Conservation (phyloP, 2,113 vertebrate genomes). For the Hyla sarda region DNA sequence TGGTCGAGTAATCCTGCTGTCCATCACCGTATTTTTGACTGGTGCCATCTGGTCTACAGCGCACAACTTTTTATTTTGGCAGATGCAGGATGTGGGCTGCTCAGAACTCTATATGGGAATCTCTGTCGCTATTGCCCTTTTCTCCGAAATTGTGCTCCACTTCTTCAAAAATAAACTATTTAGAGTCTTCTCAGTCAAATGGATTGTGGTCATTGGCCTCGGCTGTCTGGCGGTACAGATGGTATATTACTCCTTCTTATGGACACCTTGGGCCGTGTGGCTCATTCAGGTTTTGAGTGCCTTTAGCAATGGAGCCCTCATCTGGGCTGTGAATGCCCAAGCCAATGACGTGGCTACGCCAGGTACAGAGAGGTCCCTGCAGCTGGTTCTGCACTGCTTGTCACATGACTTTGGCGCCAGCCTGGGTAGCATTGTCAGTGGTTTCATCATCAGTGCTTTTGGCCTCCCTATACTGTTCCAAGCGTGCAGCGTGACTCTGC, state of each 20-base stretch:
- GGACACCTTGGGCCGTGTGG: constrained; percentile 79
- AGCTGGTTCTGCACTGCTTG: constrained; percentile 70
- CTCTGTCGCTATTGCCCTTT: constrained; percentile 69
- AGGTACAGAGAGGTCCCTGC: constrained; percentile 75
- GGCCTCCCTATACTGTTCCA: constrained; percentile 74
- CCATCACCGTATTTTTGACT: constrained; percentile 73
- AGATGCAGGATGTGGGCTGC: constrained; percentile 83
- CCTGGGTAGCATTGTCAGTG: constrained; percentile 80
- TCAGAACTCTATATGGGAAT: constrained; percentile 83
- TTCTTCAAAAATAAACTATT: constrained; percentile 68
- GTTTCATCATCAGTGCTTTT: constrained; percentile 73
- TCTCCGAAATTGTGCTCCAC: constrained; percentile 75
- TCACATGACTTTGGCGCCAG: constrained; percentile 71
- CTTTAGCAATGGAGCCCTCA: constrained; percentile 76
- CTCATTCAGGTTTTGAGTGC: constrained; percentile 77
- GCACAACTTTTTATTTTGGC: constrained; percentile 88
- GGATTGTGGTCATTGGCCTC: constrained; percentile 66
- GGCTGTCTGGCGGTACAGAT: constrained; percentile 75
- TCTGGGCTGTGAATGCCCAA: constrained; percentile 77
- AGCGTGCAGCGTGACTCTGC: constrained; percentile 66
- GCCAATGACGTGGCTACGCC: constrained; percentile 77
- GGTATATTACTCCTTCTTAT: constrained; percentile 84
- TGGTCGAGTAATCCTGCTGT: constrained; percentile 71
- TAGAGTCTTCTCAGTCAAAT: constrained; percentile 69
- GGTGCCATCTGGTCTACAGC: constrained; percentile 67